Conservation (phyloP, 2,888 invertebrate genomes). For the Cabera pusaria region DNA sequence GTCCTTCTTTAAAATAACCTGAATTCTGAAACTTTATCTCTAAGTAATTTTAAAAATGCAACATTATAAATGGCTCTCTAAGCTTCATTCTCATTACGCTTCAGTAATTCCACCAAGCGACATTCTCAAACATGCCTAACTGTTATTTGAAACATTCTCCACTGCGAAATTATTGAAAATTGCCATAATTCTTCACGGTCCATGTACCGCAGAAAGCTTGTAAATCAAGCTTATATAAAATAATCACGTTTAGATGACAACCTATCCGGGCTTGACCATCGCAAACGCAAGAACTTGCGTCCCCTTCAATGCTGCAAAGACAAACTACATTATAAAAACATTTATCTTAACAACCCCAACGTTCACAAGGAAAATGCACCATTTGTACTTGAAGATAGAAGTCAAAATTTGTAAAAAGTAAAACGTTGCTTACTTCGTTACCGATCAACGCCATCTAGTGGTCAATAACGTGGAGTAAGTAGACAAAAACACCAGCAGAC, state of each 20-base stretch:
- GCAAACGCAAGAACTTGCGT: slow-evolving; percentile 30
- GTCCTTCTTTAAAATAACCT: too few relatives aligned
- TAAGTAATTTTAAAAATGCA: too few relatives aligned
- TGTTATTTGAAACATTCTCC: slow-evolving; percentile 3
- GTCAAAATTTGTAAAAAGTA: background rate
- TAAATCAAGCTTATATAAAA: slow-evolving; percentile 20
- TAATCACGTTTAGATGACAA: slow-evolving; percentile 23
- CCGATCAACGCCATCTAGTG: slow-evolving; percentile 29
- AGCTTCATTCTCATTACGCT: background rate
- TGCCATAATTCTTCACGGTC: slow-evolving; percentile 14
- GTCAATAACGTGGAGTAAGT: slow-evolving; percentile 65
- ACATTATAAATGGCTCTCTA: too few relatives aligned
- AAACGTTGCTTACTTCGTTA: slow-evolving; percentile 27
- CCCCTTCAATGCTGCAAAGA: slow-evolving; percentile 30
- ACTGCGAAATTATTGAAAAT: slow-evolving; percentile 6
- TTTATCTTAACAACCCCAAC: slow-evolving; percentile 6
- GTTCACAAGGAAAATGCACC: too few relatives aligned
- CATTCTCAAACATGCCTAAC: slow-evolving; percentile 11
- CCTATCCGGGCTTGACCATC: slow-evolving; percentile 27
- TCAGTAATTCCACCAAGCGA: slow-evolving; percentile 3
- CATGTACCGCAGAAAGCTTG: slow-evolving; percentile 7
- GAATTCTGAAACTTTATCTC: too few relatives aligned
- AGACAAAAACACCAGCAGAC: slow-evolving; percentile 73
- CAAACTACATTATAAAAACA: slow-evolving; percentile 2
- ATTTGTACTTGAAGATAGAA: too few relatives aligned